phyloP scores from a whole-genome alignment of 2,888 invertebrate genomes.

The Synanthedon andrenaeformis region DNA sequence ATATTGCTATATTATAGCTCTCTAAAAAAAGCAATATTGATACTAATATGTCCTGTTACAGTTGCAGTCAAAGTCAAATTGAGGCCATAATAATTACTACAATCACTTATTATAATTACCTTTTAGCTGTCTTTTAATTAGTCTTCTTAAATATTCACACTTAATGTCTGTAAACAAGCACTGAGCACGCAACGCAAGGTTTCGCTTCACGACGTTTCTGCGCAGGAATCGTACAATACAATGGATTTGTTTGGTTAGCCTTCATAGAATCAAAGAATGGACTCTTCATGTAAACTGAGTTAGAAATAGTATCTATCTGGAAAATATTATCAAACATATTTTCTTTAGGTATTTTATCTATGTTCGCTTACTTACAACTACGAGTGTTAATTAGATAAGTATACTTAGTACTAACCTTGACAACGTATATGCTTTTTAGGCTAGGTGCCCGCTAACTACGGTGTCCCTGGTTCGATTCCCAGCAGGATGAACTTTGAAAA shows the following conservation, averaged over 20 bases:
- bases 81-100: not conserved
- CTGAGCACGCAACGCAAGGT: conserved; percentile 15
- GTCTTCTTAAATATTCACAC: conserved; percentile 1
- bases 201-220: conserved; percentile 39
- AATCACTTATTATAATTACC: not conserved
- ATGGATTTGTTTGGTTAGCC: conserved; percentile 46
- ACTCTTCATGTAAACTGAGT: conserved; percentile 16
- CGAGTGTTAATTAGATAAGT: too few relatives aligned
- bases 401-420: too few relatives aligned
- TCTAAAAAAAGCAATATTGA: too few relatives aligned
- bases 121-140: not conserved
- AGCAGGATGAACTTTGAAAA: too few relatives aligned
- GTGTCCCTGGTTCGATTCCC: too few relatives aligned
- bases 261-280: conserved; percentile 42
- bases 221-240: conserved; percentile 31
- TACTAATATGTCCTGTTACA: not conserved
- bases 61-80: not conserved
- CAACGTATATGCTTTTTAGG: too few relatives aligned
- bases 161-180: not conserved
- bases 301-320: too few relatives aligned
- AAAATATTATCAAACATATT: too few relatives aligned
- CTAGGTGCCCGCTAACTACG: too few relatives aligned
- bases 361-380: too few relatives aligned
- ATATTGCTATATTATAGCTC: too few relatives aligned
- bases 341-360: too few relatives aligned